Base-by-base conservation (phyloP, 2,888 invertebrate genomes). In the Trimorus sp. region DNA sequence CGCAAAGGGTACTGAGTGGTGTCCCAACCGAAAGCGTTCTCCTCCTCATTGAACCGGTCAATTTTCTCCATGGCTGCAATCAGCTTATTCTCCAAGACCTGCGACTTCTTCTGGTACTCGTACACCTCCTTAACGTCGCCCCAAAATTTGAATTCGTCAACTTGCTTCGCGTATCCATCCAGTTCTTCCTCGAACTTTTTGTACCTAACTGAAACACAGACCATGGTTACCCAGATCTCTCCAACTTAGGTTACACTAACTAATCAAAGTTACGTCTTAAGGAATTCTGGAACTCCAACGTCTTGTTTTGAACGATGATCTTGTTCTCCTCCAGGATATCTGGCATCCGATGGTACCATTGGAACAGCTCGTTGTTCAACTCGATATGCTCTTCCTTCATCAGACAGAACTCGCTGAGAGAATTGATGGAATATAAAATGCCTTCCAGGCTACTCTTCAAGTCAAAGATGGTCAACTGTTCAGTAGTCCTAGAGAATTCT, bases 11-110 rank as follows among this genome's bases (percentile, higher is more conserved):
- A 99, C 86, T 96, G 96, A 0, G 98, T 97, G 5, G 95, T 92
- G 87, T 98, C 97, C 95, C 96, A 98, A n/a, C 96, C 96, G 89
- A 96, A 98, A 0, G 97, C 94, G 0, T 93, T 92, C 90, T 99
- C 99, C 91, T 99, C 98, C 90, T 96, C 96, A 90, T 99, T 99
- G 86, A 99, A 98, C 79, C 95, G 95, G 88, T 98, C 97, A 83
- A 98, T 97, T 85, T 94, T 95, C 69, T 94, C 94, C 92, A 97
- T 94, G 1, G 98, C 98, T 5, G 92, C 91, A 60, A 95, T 92
- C 82, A 98, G 93, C 93, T 94, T 94, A 77, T 95, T 94, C 90
- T 98, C 97, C 66, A 99, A 92, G 60, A 94, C 93, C 58, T 94
- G 94, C 0, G 98, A 96, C 82, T 96, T 95, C 69, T 94, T 94